These are phyloP conservation scores for Calidris pygmaea DNA, from an alignment of 2,113 vertebrate species.

Conservation along the genomic window DNA sequence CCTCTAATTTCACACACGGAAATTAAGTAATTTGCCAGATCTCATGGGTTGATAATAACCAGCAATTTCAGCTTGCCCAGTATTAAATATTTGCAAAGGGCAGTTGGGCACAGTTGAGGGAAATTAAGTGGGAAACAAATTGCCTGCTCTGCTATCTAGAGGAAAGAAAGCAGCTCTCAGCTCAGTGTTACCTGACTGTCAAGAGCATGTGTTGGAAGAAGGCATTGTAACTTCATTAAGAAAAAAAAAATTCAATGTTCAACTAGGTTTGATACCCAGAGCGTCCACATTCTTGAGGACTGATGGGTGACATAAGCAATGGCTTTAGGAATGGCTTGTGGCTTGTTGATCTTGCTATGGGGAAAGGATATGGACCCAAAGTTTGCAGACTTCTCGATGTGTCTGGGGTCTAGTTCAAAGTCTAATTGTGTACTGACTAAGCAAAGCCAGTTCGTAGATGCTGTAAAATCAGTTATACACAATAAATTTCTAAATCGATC, in stretches of 20 bases:
- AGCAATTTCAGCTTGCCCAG: background rate
- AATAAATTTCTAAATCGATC: background rate
- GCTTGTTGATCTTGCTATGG: background rate
- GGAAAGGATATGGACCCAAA: background rate
- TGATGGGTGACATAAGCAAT: background rate
- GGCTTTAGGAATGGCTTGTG: background rate
- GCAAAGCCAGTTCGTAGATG: background rate
- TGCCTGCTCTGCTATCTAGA: background rate
- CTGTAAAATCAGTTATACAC: background rate
- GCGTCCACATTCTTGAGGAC: background rate
- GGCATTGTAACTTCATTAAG: background rate
- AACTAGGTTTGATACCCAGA: background rate
- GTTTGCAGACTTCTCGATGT: background rate
- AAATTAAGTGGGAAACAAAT: conserved; percentile 4
- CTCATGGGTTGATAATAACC: background rate
- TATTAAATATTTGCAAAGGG: conserved; percentile 18
- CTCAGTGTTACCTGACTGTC: background rate
- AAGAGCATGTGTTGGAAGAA: background rate
- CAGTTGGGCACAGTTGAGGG: background rate
- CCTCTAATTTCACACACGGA: background rate
- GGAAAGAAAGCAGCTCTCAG: background rate
- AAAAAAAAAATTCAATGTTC: fast-evolving
- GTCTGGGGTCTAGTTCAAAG: background rate
- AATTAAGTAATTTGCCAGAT: conserved; percentile 4
- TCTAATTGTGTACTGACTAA: background rate